Evolutionary conservation across 2,888 invertebrate species (phyloP), one percentile per base, ranked within the genome.

Genomic region (Folsomia candida): DNA sequence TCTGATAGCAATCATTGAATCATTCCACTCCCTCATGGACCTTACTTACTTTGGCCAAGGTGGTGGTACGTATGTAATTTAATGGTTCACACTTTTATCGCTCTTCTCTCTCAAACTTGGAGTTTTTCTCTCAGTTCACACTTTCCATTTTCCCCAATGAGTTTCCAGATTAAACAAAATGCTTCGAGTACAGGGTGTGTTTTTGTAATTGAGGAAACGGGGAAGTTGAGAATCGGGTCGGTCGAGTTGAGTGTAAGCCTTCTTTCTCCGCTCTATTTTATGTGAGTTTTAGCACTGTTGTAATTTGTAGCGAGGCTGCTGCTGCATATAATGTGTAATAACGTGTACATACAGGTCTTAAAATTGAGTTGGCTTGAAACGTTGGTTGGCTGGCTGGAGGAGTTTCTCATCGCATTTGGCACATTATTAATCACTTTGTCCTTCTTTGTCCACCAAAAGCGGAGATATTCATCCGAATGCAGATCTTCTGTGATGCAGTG

Each of bases 351-450:
- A n/a, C n/a, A n/a, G n/a, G n/a, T n/a, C n/a, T n/a, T n/a, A n/a
- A n/a, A n/a, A n/a, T n/a, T n/a, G n/a, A n/a, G n/a, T n/a, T n/a
- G n/a, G n/a, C n/a, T n/a, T n/a, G n/a, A n/a, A n/a, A n/a, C n/a
- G n/a, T n/a, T n/a, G n/a, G n/a, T n/a, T n/a, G n/a, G n/a, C n/a
- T n/a, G n/a, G n/a, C n/a, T n/a, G n/a, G n/a, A n/a, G n/a, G 51
- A 57, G 51, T 70, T 71, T 72, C 72, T 67, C 60, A 61, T 74
- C 70, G 67, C 72, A 74, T 76, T 76, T 76, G 76, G 71, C 76
- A 76, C 72, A 74, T 74, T 74, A 76, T 76, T 76, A 76, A 76
- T 76, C 76, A 76, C 76, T 70, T 72, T 67, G 68, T 67, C 65
- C 63, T 63, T 67, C 66, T 61, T 60, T 61, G 24, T 68, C 61